Conservation (phyloP, 2,888 invertebrate species). For the Hololepta plana region DNA sequence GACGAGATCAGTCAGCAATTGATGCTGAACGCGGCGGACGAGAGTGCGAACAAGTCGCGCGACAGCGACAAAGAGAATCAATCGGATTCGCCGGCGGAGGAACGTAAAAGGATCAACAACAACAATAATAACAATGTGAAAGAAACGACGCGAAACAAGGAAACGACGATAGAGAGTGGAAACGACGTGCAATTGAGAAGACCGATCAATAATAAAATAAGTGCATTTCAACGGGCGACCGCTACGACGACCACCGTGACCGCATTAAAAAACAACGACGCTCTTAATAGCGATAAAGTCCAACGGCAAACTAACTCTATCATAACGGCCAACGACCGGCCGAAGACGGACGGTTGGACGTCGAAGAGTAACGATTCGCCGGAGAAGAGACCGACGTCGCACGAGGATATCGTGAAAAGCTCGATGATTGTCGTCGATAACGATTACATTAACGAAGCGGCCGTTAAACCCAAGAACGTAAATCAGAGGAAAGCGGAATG, state of each 20-base stretch:
- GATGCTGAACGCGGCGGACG: constrained; percentile 23
- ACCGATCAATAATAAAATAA: constrained; percentile 16
- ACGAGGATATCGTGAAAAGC: constrained; percentile 8
- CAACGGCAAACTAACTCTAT: constrained; percentile 21
- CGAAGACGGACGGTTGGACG: constrained; percentile 20
- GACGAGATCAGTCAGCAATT: constrained; percentile 40
- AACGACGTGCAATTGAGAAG: constrained; percentile 20
- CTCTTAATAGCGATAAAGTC: constrained; percentile 16
- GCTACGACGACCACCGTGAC: constrained; percentile 18
- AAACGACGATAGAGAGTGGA: constrained; percentile 10
- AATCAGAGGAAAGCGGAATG: constrained; percentile 58
- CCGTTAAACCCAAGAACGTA: constrained; percentile 49
- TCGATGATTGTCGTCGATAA: constrained; percentile 11
- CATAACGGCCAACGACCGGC: constrained; percentile 18
- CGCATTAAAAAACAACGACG: constrained; percentile 13
- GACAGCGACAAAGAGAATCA: constrained; percentile 63
- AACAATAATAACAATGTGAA: constrained; percentile 5
- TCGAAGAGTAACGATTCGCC: constrained; percentile 8
- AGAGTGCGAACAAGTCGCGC: constrained; percentile 34
- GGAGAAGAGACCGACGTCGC: constrained; percentile 7
- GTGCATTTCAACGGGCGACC: constrained; percentile 18
- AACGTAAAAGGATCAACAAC: background rate
- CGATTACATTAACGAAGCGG: constrained; percentile 17
- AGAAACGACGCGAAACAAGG: constrained; percentile 9
- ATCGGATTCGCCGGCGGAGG: constrained; percentile 27